A percentile compares a stretch with the other conserved stretches of the same genome.
Evolutionary conservation across 2,888 invertebrate genomes (phyloP).

Genomic region (Perizoma flavofasciatum): DNA sequence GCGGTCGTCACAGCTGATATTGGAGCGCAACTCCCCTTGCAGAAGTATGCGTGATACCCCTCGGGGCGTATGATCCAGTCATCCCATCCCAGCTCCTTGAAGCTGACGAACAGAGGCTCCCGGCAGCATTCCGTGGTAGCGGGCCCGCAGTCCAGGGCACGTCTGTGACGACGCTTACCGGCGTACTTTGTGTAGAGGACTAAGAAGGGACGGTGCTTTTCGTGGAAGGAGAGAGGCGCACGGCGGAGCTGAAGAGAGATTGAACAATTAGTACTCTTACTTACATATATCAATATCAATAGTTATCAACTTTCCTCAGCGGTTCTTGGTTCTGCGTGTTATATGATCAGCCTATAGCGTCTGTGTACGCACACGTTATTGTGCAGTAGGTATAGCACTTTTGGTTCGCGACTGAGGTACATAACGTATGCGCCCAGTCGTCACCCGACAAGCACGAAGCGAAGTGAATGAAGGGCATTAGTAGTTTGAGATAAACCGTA

Average conservation of each 20-base stretch:
- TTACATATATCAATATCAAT: too few relatives aligned
- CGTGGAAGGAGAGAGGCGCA: slow-evolving; percentile 88
- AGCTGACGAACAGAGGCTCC: slow-evolving; percentile 92
- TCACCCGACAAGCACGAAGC: too few relatives aligned
- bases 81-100: slow-evolving; percentile 93
- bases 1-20: slow-evolving; percentile 87
- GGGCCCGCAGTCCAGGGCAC: slow-evolving; percentile 88
- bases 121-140: slow-evolving; percentile 90
- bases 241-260: slow-evolving; percentile 75
- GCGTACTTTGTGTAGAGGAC: slow-evolving; percentile 91
- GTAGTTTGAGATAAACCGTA: too few relatives aligned
- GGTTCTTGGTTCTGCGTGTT: too few relatives aligned
- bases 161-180: slow-evolving; percentile 84
- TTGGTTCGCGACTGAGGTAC: too few relatives aligned
- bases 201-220: slow-evolving; percentile 89
- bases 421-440: too few relatives aligned
- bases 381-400: too few relatives aligned
- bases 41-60: slow-evolving; percentile 94
- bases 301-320: too few relatives aligned
- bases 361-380: too few relatives aligned
- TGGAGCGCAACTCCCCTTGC: slow-evolving; percentile 91
- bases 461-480: too few relatives aligned
- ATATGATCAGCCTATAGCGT: too few relatives aligned
- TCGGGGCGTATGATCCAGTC: slow-evolving; percentile 93
- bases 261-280: neutral